These are phyloP conservation scores for Psylliodes chrysocephalus DNA, from an alignment of 2,888 invertebrate genomes.

Conservation along the genomic window DNA sequence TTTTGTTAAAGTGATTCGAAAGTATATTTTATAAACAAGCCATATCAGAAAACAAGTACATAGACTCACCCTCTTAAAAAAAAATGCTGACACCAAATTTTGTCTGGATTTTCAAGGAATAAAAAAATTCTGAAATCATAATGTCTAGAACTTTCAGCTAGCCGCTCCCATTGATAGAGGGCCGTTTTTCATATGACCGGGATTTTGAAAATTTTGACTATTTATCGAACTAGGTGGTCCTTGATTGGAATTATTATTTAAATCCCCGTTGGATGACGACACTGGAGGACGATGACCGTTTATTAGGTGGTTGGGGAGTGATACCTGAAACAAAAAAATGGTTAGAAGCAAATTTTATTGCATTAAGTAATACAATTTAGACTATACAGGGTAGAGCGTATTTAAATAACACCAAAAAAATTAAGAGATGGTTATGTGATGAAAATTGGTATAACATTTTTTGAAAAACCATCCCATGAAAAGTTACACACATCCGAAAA, in stretches of 20 bases:
- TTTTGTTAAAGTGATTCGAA: too few species aligned
- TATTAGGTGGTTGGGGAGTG: conserved; percentile 65
- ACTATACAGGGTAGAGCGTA: too few species aligned
- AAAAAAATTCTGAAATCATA: conserved; percentile 38
- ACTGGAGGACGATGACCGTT: conserved; percentile 65
- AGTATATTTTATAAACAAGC: too few species aligned
- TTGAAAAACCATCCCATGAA: too few species aligned
- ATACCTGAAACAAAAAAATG: conserved; percentile 54
- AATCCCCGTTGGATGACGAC: conserved; percentile 68
- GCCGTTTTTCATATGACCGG: conserved; percentile 62
- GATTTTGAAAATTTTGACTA: conserved; percentile 67
- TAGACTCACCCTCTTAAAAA: too few species aligned
- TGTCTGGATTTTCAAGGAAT: not conserved
- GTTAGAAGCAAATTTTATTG: too few species aligned
- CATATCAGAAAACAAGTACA: too few species aligned
- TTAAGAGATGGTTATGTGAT: too few species aligned
- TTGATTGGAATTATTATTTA: conserved; percentile 71
- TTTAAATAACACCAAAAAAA: too few species aligned
- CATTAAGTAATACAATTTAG: too few species aligned
- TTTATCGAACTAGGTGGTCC: conserved; percentile 60
- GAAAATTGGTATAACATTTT: too few species aligned
- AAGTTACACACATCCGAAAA: too few species aligned
- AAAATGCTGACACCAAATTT: not conserved
- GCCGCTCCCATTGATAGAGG: conserved; percentile 70
- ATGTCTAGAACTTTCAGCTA: conserved; percentile 68